Percentiles rank a stretch among this genome's conserved stretches.
phyloP scores from a whole-genome alignment of 2,888 invertebrate genomes.

The Eubasilissa splendida region DNA sequence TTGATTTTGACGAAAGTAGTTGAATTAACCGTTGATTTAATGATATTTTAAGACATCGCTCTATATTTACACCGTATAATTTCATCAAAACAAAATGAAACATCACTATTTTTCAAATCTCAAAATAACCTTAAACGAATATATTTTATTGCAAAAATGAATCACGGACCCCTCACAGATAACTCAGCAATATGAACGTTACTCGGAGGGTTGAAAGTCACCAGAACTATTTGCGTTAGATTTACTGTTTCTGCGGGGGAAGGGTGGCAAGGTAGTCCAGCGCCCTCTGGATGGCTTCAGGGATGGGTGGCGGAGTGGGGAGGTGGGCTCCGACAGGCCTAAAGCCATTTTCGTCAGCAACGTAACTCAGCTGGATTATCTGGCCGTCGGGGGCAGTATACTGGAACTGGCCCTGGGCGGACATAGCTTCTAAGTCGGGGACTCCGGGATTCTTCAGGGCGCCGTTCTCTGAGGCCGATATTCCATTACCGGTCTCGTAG shows the following conservation, averaged over 20 bases:
- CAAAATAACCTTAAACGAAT: no score
- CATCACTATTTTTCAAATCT: no score
- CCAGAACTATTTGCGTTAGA: background rate
- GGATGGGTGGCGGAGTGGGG: slow-evolving; percentile 80
- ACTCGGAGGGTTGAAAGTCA: no score
- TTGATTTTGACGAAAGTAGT: no score
- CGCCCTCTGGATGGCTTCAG: slow-evolving; percentile 78
- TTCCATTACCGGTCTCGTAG: slow-evolving; percentile 79
- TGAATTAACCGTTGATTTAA: no score
- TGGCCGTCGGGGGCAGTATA: slow-evolving; percentile 78
- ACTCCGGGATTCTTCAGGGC: slow-evolving; percentile 72
- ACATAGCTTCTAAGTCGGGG: slow-evolving; percentile 69
- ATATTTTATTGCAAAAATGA: no score
- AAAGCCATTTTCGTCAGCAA: slow-evolving; percentile 81
- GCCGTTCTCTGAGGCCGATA: slow-evolving; percentile 73
- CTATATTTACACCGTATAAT: no score
- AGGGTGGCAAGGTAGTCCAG: slow-evolving; percentile 78
- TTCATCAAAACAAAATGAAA: no score
- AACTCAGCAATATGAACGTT: no score
- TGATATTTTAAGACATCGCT: no score
- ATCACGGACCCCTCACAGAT: no score
- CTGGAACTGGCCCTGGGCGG: slow-evolving; percentile 76
- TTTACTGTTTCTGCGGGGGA: slow-evolving; percentile 69
- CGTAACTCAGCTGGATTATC: slow-evolving; percentile 74
- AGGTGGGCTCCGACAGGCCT: slow-evolving; percentile 76